Conservation (phyloP, 2,797 vertebrate species). For the Mus spretus region DNA sequence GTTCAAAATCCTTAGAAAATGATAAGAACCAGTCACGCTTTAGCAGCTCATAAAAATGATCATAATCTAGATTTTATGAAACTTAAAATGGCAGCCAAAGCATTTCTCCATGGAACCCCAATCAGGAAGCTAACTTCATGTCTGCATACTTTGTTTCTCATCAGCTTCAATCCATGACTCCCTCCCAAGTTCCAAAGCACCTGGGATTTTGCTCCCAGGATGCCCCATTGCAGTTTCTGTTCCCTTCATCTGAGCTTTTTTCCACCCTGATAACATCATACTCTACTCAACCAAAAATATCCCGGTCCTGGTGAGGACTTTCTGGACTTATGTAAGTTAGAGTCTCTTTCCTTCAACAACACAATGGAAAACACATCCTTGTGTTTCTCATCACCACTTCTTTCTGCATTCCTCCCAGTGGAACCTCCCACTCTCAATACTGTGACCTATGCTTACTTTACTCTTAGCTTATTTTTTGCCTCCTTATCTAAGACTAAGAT, state of each 20-base stretch:
- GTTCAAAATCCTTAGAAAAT: not conserved
- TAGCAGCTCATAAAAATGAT: not conserved
- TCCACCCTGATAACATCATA: not conserved
- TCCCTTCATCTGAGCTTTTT: not conserved
- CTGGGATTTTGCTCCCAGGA: not conserved
- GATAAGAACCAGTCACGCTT: not conserved
- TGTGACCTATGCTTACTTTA: slow-evolving; percentile 7
- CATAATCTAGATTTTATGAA: not conserved
- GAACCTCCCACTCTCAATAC: not conserved
- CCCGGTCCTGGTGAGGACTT: no score
- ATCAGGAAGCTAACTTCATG: no score
- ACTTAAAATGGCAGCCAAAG: not conserved
- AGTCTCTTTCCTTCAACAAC: not conserved
- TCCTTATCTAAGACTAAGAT: not conserved
- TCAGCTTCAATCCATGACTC: accelerated
- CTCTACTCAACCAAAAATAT: not conserved
- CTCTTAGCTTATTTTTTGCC: not conserved
- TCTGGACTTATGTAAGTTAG: not conserved
- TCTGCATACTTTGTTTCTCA: no score
- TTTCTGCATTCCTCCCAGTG: not conserved
- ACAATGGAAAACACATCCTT: not conserved
- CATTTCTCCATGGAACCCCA: accelerated
- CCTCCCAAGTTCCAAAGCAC: not conserved
- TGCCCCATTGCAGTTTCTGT: not conserved
- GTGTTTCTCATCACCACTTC: not conserved